Evolutionary conservation across 2,888 invertebrate species (phyloP).

Genomic region (Eupithecia pulchellata): DNA sequence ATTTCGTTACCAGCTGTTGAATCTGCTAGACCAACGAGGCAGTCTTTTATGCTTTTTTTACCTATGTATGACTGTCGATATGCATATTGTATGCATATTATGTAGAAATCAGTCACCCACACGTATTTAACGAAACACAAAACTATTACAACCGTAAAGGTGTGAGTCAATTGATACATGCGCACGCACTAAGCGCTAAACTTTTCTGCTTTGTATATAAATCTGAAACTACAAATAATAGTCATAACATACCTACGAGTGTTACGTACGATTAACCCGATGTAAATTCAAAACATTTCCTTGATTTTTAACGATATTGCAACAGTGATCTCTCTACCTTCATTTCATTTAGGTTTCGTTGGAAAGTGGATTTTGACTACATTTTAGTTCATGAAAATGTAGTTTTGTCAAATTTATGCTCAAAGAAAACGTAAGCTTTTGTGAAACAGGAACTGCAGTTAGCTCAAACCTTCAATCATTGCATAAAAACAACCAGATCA

Average conservation of each 20-base stretch:
- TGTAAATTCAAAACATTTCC: not conserved
- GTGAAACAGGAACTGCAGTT: slow-evolving; percentile 26
- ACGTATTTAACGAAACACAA: slow-evolving; percentile 22
- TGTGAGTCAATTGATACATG: slow-evolving; percentile 4
- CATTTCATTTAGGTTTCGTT: not conserved
- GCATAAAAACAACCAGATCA: slow-evolving; percentile 68
- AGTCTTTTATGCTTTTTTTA: not conserved
- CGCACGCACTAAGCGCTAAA: slow-evolving; percentile 1
- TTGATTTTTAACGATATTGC: not conserved
- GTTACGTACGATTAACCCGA: no score
- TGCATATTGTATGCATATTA: not conserved
- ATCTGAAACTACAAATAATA: not conserved
- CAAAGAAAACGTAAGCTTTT: not conserved
- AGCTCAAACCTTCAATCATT: slow-evolving; percentile 46
- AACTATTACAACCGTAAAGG: slow-evolving; percentile 57
- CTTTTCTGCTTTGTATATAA: not conserved
- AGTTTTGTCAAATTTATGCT: not conserved
- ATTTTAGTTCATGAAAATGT: not conserved
- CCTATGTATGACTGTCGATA: not conserved
- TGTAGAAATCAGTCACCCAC: slow-evolving; percentile 15
- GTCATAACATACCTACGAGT: not conserved
- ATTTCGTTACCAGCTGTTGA: not conserved
- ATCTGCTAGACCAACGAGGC: not conserved
- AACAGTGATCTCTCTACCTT: not conserved
- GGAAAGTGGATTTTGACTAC: not conserved